Evolutionary conservation across 2,113 vertebrate species (phyloP).

Genomic region (Narcine bancroftii): DNA sequence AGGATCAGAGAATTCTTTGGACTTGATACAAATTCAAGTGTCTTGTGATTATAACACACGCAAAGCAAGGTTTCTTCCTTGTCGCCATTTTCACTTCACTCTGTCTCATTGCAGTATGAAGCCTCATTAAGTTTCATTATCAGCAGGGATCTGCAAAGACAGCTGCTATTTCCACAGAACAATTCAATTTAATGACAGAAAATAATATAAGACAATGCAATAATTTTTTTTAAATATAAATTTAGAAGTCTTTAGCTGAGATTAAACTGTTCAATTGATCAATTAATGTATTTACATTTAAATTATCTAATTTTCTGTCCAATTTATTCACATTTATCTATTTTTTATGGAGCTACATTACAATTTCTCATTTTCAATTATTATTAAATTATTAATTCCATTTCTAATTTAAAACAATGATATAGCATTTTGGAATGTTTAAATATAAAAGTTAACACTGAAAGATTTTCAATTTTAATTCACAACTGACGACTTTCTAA

Average conservation of each 20-base stretch:
- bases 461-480: constrained; percentile 12
- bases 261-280: constrained; percentile 36
- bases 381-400: constrained; percentile 24
- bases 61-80: neutral
- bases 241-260: constrained; percentile 29
- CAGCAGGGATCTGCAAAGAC: neutral
- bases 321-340: constrained; percentile 34
- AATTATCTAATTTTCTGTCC: constrained; percentile 34
- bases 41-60: neutral
- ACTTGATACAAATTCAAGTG: neutral
- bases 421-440: constrained; percentile 32
- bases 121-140: constrained; percentile 1
- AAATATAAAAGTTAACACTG: constrained; percentile 3
- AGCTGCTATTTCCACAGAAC: constrained; percentile 23
- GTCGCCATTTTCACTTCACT: neutral
- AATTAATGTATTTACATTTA: constrained; percentile 36
- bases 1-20: neutral
- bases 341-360: constrained; percentile 31
- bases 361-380: constrained; percentile 13
- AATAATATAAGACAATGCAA: constrained; percentile 28
- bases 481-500: neutral
- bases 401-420: constrained; percentile 32
- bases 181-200: constrained; percentile 27
- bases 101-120: neutral
- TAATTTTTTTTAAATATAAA: constrained; percentile 23